Conservation (phyloP, 2,113 vertebrate species). For the Lamprologus ornatipinnis region DNA sequence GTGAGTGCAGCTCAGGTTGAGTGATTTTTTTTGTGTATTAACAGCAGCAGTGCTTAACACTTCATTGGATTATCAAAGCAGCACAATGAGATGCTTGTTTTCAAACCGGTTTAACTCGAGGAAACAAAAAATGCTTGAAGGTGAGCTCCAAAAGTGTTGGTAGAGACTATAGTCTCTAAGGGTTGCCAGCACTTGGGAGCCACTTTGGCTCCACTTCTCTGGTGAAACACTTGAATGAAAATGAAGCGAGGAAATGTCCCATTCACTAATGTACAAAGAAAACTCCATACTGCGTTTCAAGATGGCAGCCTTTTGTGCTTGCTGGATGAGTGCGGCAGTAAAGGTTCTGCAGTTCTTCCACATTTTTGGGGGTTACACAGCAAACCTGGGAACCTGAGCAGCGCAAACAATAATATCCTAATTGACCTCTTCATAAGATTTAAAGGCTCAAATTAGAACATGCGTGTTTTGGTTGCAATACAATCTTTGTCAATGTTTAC, state of each 20-base stretch:
- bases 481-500: not conserved
- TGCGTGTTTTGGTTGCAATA: not conserved
- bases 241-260: not conserved
- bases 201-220: not conserved
- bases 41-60: not conserved
- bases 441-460: not conserved
- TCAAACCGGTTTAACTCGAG: not conserved
- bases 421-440: not conserved
- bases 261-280: not conserved
- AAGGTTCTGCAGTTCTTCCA: not conserved
- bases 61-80: not conserved
- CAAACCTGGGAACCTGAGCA: not conserved
- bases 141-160: not conserved
- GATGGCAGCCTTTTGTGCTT: not conserved
- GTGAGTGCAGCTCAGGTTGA: constrained; percentile 19
- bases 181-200: not conserved
- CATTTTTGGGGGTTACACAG: not conserved
- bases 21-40: not conserved
- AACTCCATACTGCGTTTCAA: not conserved
- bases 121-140: not conserved
- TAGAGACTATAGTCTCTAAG: not conserved
- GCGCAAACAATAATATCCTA: not conserved
- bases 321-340: not conserved
- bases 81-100: not conserved
- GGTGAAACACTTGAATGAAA: not conserved